Evolutionary conservation across 1,140 invertebrate genomes (phyloP), one percentile per base, ranked within the genome.

Genomic region (Ceratina japonica): DNA sequence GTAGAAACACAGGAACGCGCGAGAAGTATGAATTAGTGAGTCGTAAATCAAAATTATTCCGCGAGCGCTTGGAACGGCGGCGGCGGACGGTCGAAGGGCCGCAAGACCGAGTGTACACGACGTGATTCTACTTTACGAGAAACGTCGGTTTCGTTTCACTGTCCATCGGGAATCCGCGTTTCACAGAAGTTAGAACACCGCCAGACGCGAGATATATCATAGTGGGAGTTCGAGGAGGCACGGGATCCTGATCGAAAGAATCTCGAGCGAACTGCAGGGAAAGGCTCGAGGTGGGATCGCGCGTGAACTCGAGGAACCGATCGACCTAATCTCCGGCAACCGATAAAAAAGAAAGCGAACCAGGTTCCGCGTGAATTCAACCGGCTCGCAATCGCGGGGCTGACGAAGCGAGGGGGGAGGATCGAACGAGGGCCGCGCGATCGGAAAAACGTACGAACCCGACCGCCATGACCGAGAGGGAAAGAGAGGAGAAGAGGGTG

Each of bases 321-420:
- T 75, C 70, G 71, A 59, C 70, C 61, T 73, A 73, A 74, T 74
- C 76, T 74, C 52, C 61, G 62, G 51, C 10, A 65, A 65, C 52
- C 61, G 70, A 74, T 72, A 79, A 65, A 79, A 44, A 62, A 2
- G 71, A 65, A 52, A 79, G 62, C 62, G 61, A 24, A n/a, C 18
- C 16, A 63, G 68, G 52, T 64, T 78, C 51, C 58, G 69, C 22
- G 75, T 44, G 59, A 76, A 76, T 76, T 69, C 24, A 75, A n/a
- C 12, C 18, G n/a, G n/a, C 37, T 44, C 13, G 66, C 49, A 77
- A 62, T 71, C 75, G 66, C 68, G 49, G n/a, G 66, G 75, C 66
- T 71, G 68, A 71, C 75, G 73, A 83, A 83, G 78, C 72, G 69
- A 76, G 56, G 70, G 59, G 44, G 59, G n/a, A 18, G 49, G 22